A percentile compares a stretch with the other conserved stretches of the same genome.
phyloP scores from a whole-genome alignment of 2,797 vertebrate genomes.

The Bovichtus variegatus region DNA sequence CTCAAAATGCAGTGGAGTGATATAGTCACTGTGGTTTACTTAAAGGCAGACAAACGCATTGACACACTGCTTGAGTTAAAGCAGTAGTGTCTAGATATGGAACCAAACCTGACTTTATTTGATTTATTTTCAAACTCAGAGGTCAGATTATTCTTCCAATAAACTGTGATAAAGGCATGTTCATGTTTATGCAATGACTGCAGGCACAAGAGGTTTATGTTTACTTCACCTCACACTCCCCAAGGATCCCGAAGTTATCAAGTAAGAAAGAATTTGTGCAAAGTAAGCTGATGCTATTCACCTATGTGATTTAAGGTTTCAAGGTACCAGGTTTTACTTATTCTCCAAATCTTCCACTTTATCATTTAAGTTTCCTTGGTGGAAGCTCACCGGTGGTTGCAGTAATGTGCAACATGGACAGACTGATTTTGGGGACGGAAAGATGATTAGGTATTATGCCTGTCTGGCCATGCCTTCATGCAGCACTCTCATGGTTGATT shows the following conservation, averaged over 20 bases:
- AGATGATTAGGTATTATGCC: slow-evolving; percentile 32
- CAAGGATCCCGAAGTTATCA: slow-evolving; percentile 6
- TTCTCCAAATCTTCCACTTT: slow-evolving; percentile 13
- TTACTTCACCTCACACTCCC: slow-evolving; percentile 11
- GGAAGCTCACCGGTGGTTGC: slow-evolving; percentile 14
- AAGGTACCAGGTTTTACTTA: slow-evolving; percentile 3
- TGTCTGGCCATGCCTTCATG: slow-evolving; percentile 16
- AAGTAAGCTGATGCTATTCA: slow-evolving; percentile 16
- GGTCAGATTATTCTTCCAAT: not conserved
- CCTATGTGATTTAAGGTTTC: not conserved
- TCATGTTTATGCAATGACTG: slow-evolving; percentile 11
- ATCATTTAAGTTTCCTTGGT: slow-evolving; percentile 5
- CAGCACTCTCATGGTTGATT: slow-evolving; percentile 35
- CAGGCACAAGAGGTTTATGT: slow-evolving; percentile 7
- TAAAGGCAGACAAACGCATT: not conserved
- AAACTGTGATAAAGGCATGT: slow-evolving; percentile 3
- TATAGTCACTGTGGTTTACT: not conserved
- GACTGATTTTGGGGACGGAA: slow-evolving; percentile 30
- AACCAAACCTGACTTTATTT: slow-evolving; percentile 11
- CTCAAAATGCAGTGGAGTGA: slow-evolving; percentile 1
- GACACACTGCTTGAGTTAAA: not conserved
- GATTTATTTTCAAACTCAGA: slow-evolving; percentile 13
- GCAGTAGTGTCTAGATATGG: not conserved
- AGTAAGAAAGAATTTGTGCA: slow-evolving; percentile 23
- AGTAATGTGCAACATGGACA: slow-evolving; percentile 34